Evolutionary conservation across 2,113 vertebrate genomes (phyloP), one percentile per base, ranked within the genome.

Genomic region (Sterrhoptilus dennistouni): DNA sequence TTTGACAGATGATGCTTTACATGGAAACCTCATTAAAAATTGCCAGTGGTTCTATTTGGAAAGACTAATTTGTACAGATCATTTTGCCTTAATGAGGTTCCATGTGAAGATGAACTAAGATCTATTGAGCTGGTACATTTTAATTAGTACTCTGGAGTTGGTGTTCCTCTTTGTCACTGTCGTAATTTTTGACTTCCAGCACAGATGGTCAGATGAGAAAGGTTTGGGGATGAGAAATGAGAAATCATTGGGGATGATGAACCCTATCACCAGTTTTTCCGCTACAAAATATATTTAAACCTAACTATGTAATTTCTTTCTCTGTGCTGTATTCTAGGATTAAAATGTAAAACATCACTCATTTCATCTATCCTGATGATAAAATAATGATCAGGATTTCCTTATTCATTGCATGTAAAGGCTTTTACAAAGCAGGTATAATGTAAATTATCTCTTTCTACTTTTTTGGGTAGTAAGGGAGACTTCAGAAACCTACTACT

Each of bases 21-120:
- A 57, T 54, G 63, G 82, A 88, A 96, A 75, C 64, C n/a, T 94
- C 92, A 90, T 95, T 96, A 96, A 76, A 80, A 87, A 82, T 71
- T 90, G 80, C 79, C 77, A 94, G 52, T 75, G 68, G 44, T 92
- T 95, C 86, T 88, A 8, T 90, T 89, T 93, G 79, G 72, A 75
- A 96, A 90, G 60, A 82, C 50, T 90, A 82, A 96, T 96, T 96
- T 90, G 88, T 87, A 79, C 49, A 81, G 90, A 93, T 92, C 44
- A 50, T 84, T 94, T 89, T 92, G 68, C 52, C 61, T 75, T 96
- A 93, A 95, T 84, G 92, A 96, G 65, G 27, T 85, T 96, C 85
- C 72, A 82, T 13, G 57, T 79, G 76, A 95, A 90, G 93, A 93
- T 83, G 69, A 94, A 50, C 79, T 83, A 77, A 92, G 71, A 86